These are phyloP conservation scores for Zaprionus lachaisei DNA, from an alignment of 1,140 invertebrate species.

Conservation along the genomic window DNA sequence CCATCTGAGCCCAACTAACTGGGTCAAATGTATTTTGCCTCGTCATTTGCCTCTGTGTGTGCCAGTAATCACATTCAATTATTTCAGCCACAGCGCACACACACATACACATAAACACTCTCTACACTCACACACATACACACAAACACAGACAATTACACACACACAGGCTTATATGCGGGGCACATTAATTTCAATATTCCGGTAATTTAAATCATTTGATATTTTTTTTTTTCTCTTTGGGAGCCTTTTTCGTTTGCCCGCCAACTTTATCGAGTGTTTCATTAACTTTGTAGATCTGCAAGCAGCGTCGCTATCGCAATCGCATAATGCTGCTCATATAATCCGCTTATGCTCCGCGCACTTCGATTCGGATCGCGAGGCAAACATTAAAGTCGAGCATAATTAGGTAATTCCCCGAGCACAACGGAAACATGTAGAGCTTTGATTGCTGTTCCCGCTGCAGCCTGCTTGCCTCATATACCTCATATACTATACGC, in stretches of 20 bases:
- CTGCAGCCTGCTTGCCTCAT: not conserved
- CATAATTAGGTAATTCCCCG: conserved; percentile 77
- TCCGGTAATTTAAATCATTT: conserved; percentile 68
- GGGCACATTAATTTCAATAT: conserved; percentile 64
- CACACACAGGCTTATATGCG: conserved; percentile 23
- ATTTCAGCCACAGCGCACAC: conserved; percentile 46
- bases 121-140: conserved; percentile 19
- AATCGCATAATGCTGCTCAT: conserved; percentile 57
- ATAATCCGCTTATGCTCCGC: conserved; percentile 68
- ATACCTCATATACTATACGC: conserved; percentile 29
- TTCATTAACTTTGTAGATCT: conserved; percentile 80
- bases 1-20: conserved; percentile 54
- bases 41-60: conserved; percentile 45
- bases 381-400: conserved; percentile 67
- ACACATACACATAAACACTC: not conserved
- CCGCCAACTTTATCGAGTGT: conserved; percentile 33
- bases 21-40: conserved; percentile 62
- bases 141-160: not conserved
- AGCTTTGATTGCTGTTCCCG: conserved; percentile 50
- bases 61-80: conserved; percentile 71
- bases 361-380: conserved; percentile 27
- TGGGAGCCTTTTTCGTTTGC: not conserved
- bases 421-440: conserved; percentile 60
- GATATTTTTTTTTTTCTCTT: conserved; percentile 28
- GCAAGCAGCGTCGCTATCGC: conserved; percentile 43